phyloP scores from a whole-genome alignment of 1,140 invertebrate genomes.

The Atta colombica region DNA sequence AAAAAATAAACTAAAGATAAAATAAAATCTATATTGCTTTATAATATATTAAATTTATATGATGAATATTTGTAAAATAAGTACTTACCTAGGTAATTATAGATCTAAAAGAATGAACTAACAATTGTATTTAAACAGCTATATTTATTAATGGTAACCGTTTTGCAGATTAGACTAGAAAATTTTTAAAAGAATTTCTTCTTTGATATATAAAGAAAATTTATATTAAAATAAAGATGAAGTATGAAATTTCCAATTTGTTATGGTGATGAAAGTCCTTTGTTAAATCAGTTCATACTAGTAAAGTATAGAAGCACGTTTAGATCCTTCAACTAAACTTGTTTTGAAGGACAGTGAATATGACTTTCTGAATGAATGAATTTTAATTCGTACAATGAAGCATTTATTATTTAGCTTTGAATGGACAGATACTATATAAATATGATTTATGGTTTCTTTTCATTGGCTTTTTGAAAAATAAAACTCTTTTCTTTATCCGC shows the following conservation, averaged over 20 bases:
- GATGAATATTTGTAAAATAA: neutral
- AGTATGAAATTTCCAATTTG: conserved; percentile 11
- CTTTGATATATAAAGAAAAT: neutral
- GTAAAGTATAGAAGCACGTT: conserved; percentile 24
- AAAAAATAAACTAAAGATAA: neutral
- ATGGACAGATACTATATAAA: conserved; percentile 31
- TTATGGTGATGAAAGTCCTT: conserved; percentile 63
- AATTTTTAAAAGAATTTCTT: neutral
- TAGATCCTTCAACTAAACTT: conserved; percentile 38
- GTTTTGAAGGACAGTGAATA: conserved; percentile 72
- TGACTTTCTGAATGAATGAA: conserved; percentile 38
- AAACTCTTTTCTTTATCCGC: neutral
- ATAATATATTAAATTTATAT: neutral
- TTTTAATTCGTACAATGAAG: conserved; percentile 68
- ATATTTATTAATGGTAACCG: neutral
- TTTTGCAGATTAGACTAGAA: neutral
- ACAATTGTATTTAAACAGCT: neutral
- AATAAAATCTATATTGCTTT: neutral
- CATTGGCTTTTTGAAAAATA: neutral
- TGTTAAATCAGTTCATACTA: too few species aligned
- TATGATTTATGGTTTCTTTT: conserved; percentile 69
- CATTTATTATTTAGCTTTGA: conserved; percentile 79
- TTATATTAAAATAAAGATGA: neutral
- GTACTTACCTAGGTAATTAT: neutral
- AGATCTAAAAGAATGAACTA: neutral